phyloP scores from a whole-genome alignment of 2,113 vertebrate species.

The Rhinolophus sinicus region DNA sequence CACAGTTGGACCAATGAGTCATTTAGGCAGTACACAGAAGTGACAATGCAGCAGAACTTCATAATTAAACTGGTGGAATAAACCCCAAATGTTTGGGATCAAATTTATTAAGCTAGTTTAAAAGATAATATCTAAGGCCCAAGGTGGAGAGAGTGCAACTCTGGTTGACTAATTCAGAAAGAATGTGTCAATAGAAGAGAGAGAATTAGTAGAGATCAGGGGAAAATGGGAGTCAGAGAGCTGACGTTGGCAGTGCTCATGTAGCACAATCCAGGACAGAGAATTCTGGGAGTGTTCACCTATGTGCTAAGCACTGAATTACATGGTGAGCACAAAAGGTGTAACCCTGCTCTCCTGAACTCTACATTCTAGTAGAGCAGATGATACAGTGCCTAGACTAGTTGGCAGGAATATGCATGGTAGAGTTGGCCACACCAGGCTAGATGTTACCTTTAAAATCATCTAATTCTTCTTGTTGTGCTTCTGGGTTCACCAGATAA shows the following conservation, averaged over 20 bases:
- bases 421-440: neutral
- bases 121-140: neutral
- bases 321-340: neutral
- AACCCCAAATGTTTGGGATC: neutral
- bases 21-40: neutral
- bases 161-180: neutral
- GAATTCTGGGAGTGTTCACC: neutral
- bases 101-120: slow-evolving; percentile 6
- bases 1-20: neutral
- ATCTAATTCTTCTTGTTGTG: neutral
- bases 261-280: neutral
- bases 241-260: neutral
- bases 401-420: neutral
- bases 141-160: neutral
- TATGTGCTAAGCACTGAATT: neutral
- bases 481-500: neutral
- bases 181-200: neutral
- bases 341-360: neutral
- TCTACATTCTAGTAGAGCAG: neutral
- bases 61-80: neutral
- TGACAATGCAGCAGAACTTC: neutral
- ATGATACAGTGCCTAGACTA: neutral
- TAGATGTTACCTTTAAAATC: neutral
- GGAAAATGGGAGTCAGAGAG: neutral
- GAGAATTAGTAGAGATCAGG: neutral